Evolutionary conservation across 2,888 invertebrate genomes (phyloP).

Genomic region (Neoitamus cyanurus): DNA sequence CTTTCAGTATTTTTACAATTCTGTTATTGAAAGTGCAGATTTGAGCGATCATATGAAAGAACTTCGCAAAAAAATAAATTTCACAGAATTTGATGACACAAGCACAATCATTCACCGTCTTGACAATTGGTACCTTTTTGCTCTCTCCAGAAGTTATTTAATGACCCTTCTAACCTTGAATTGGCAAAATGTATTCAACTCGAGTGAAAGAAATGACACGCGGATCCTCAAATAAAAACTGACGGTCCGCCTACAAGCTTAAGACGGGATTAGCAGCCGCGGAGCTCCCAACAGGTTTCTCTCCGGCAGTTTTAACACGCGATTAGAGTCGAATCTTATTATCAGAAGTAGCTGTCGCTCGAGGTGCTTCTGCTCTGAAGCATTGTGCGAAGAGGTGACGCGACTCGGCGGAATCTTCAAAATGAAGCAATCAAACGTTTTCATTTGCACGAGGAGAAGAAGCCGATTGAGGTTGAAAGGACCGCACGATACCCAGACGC

Average conservation of each 20-base stretch:
- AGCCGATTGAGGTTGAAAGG: neutral
- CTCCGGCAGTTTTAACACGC: neutral
- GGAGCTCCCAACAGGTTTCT: constrained; percentile 15
- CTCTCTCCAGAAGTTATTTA: neutral
- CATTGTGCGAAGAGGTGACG: neutral
- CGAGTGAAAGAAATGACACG: neutral
- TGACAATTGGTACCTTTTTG: neutral
- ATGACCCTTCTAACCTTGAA: constrained; percentile 16
- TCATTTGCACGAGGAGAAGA: neutral
- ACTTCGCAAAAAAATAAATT: too few relatives aligned
- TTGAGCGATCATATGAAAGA: too few relatives aligned
- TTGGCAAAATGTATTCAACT: neutral
- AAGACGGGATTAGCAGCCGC: neutral
- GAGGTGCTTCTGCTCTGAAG: neutral
- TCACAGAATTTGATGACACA: too few relatives aligned
- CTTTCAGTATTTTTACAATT: too few relatives aligned
- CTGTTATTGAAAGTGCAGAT: too few relatives aligned
- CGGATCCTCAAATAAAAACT: neutral
- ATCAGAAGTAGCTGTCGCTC: neutral
- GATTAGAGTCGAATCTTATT: constrained; percentile 23
- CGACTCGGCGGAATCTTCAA: neutral
- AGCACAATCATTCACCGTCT: neutral
- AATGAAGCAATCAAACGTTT: neutral
- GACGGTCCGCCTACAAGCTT: constrained; percentile 13
- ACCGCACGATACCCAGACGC: neutral